Evolutionary conservation across 1,140 invertebrate species (phyloP), one percentile per base, ranked within the genome.

Genomic region (Adoxophyes honmai): DNA sequence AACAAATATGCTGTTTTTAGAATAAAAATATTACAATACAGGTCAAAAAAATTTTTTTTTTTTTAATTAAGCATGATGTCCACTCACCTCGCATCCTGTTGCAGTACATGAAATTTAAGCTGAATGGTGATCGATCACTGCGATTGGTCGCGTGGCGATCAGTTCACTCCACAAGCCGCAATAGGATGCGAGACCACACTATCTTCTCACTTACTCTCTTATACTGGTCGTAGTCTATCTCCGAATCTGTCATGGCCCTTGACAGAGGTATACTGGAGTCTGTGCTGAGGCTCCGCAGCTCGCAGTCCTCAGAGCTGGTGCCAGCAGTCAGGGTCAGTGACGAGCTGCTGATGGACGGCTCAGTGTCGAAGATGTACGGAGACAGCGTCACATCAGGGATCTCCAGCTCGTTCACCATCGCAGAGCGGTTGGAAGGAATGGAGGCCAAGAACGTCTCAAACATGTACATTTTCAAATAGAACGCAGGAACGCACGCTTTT

Each of bases 221-320:
- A 58, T 75, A 77, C 34, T 68, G 61, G 1, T 60, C 68, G 44
- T 84, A 87, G 51, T 87, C 84, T 9, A 84, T 83, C 21, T 87
- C 84, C 0, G 82, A 85, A 16, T 81, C 82, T 0, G 82, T 84
- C 78, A 86, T 74, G 18, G 82, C 81, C 9, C 81, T 70, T 1
- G 82, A 86, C 35, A 87, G 51, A 0, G 81, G 64, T 3, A 82
- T 42, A 35, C 82, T 87, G 0, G 81, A 84, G 36, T 73, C 77
- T 0, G 79, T 80, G 28, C 73, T 82, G 21, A 60, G 13, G 5
- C 74, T 69, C 3, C 34, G 57, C 0, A 55, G 52, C 0, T 77
- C 70, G 1, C 59, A 59, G 3, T 70, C 65, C 2, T 62, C 73
- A 2, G 57, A 18, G 35, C 56, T 28, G 2, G 21, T 69, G 14